Conservation (phyloP, 2,113 vertebrate genomes). For the Acrocephalus kingi region DNA sequence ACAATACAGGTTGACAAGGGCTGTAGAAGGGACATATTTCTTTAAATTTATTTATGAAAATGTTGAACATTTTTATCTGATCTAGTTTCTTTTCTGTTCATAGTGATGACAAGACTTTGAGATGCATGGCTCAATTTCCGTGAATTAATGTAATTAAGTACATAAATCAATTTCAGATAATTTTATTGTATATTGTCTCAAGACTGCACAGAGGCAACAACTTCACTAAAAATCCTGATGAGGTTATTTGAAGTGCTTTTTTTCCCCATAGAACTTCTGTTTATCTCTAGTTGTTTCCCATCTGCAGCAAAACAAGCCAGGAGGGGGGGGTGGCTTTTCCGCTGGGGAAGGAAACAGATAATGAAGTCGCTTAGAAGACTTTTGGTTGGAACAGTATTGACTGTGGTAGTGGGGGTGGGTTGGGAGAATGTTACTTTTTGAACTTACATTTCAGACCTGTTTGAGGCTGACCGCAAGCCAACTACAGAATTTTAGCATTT, state of each 20-base stretch:
- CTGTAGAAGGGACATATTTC: background rate
- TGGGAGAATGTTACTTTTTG: conserved; percentile 38
- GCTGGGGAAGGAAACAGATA: conserved; percentile 68
- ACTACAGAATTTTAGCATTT: background rate
- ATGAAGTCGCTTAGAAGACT: conserved; percentile 47
- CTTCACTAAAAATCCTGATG: background rate
- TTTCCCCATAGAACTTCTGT: conserved; percentile 51
- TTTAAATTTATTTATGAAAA: background rate
- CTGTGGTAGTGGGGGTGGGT: background rate
- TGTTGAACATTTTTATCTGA: background rate
- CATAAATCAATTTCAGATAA: background rate
- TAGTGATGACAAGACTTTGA: background rate
- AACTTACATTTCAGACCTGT: conserved; percentile 40
- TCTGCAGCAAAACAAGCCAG: conserved; percentile 32
- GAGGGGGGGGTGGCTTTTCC: conserved; percentile 34
- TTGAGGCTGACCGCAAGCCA: conserved; percentile 24
- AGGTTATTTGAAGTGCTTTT: conserved; percentile 30
- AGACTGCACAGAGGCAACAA: conserved; percentile 8
- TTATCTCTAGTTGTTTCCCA: conserved; percentile 68
- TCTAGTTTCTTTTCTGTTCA: background rate
- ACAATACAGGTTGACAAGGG: background rate
- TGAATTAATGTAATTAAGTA: background rate
- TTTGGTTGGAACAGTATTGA: background rate
- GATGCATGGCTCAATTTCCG: background rate
- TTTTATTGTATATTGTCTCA: background rate